Evolutionary conservation across 2,113 vertebrate genomes (phyloP), one percentile per base, ranked within the genome.

Genomic region (Phainopepla nitens): DNA sequence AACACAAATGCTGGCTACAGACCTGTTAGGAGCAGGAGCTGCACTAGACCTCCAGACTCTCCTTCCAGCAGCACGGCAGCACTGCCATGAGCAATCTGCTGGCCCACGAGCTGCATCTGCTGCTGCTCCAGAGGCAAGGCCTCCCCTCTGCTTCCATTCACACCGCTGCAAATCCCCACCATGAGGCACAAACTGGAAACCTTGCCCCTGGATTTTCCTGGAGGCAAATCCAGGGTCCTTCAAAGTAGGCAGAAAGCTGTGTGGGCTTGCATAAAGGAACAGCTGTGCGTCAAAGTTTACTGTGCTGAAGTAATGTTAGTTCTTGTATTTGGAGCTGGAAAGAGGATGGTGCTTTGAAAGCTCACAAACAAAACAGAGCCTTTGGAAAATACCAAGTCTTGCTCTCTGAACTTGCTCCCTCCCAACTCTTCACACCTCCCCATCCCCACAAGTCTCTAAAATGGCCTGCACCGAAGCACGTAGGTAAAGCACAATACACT

Each of bases 51-150:
- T 85, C 77, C 73, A 75, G 69, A 66, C 0, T 0, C 2, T 35
- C 21, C 42, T 78, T 51, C 60, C 51, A 45, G 51, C 61, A 60
- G 71, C 35, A 35, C 23, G 36, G n/a, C 41, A 39, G 89, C 29
- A 2, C 29, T 39, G 36, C 64, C 69, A 21, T 0, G 10, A 58
- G 31, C 56, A 51, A 71, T 17, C 39, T 0, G 0, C 53, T 83
- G 0, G 0, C 49, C 49, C 82, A 78, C 0, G 0, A 49, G 39
- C 47, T 4, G 1, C 51, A 41, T 28, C 39, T 54, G 51, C 1
- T 15, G n/a, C 45, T 51, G 36, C 42, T 42, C 29, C 1, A 0
- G 47, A 45, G 36, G 33, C 39, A 61, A 83, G 13, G 51, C 21
- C 31, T 56, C 49, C 13, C 27, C 31, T n/a, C 1, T 64, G 0